Percentiles rank a stretch among this genome's conserved stretches.
These are phyloP conservation scores for Azorinus chamasolen DNA, from an alignment of 2,888 invertebrate genomes.

Conservation along the genomic window DNA sequence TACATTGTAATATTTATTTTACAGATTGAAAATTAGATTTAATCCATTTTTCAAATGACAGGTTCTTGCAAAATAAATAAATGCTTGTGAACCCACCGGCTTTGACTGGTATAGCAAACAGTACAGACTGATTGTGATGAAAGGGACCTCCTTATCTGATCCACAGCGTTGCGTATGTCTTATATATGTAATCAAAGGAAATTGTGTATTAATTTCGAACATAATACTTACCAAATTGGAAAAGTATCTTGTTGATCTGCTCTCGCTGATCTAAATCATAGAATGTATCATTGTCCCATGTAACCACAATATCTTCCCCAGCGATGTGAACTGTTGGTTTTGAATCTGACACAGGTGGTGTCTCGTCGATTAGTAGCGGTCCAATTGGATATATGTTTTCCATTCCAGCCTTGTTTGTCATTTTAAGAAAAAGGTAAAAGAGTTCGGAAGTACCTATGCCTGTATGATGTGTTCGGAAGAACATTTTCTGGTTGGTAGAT, in stretches of 20 bases:
- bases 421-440: constrained; percentile 62
- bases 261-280: constrained; percentile 61
- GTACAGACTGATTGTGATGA: no score
- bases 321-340: constrained; percentile 25
- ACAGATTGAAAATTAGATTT: no score
- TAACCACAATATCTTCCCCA: constrained; percentile 23
- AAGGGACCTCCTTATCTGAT: no score
- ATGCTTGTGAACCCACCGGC: no score
- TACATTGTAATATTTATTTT: no score
- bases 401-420: constrained; percentile 64
- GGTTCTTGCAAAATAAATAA: no score
- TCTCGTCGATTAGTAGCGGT: constrained; percentile 64
- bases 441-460: constrained; percentile 48
- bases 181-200: no score
- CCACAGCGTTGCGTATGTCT: no score
- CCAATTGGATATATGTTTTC: constrained; percentile 46
- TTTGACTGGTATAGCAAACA: no score
- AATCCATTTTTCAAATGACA: no score
- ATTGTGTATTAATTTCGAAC: not conserved
- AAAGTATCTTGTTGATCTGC: constrained; percentile 45
- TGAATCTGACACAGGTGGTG: constrained; percentile 46
- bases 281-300: constrained; percentile 61
- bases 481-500: constrained; percentile 39
- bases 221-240: constrained; percentile 60
- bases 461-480: constrained; percentile 46